phyloP scores from a whole-genome alignment of 2,888 invertebrate species.

The Cephus nigrinus region DNA sequence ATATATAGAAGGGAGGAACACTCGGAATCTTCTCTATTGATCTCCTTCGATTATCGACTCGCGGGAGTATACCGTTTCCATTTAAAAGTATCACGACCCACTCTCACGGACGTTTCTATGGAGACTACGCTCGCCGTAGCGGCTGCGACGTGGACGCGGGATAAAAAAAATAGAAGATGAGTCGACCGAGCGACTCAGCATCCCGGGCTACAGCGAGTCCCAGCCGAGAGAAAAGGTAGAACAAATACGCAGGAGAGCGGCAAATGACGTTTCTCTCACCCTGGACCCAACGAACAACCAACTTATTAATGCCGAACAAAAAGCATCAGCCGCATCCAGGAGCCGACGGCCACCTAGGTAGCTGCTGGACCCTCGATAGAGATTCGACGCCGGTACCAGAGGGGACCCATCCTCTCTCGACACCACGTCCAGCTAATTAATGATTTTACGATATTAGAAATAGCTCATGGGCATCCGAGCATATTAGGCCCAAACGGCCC shows the following conservation, averaged over 20 bases:
- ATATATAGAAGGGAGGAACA: too few relatives aligned
- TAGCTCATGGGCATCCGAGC: slow-evolving; percentile 44
- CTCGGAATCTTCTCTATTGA: too few relatives aligned
- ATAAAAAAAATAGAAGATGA: neutral
- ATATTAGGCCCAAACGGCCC: slow-evolving; percentile 26
- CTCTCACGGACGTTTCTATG: too few relatives aligned
- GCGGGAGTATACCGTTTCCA: neutral
- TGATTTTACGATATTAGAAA: slow-evolving; percentile 60
- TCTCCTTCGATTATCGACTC: neutral
- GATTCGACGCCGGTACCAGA: neutral
- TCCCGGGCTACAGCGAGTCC: too few relatives aligned
- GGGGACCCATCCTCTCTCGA: slow-evolving; percentile 34
- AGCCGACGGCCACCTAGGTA: slow-evolving; percentile 58
- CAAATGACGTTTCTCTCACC: slow-evolving; percentile 1
- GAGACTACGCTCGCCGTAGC: neutral
- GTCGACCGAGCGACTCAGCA: too few relatives aligned
- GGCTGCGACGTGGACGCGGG: neutral
- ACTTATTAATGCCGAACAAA: slow-evolving; percentile 56
- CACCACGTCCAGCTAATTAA: slow-evolving; percentile 54
- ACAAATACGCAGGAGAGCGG: neutral
- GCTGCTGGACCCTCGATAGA: slow-evolving; percentile 28
- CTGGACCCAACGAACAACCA: neutral
- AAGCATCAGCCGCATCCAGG: slow-evolving; percentile 53
- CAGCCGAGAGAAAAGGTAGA: too few relatives aligned
- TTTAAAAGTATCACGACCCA: too few relatives aligned